Evolutionary conservation across 2,113 vertebrate species (phyloP).

Genomic region (Numida meleagris): DNA sequence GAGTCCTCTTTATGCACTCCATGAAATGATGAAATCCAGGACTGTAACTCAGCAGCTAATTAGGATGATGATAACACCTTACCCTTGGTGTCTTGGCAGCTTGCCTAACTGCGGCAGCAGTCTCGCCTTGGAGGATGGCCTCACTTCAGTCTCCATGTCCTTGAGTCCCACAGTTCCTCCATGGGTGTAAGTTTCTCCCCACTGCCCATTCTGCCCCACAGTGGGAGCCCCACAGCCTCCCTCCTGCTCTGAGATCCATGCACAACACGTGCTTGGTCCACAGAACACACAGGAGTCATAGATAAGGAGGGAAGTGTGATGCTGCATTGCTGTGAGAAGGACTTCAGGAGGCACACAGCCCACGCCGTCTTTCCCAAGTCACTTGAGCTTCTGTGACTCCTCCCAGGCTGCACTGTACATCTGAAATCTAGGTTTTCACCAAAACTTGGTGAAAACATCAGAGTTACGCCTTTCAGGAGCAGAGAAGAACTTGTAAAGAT

Average conservation of each 20-base stretch:
- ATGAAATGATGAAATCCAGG: conserved; percentile 2
- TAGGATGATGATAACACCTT: conserved; percentile 43
- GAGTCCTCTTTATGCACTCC: conserved; percentile 6
- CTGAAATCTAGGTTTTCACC: not conserved
- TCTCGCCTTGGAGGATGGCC: not conserved
- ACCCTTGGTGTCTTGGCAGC: not conserved
- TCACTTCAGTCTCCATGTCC: not conserved
- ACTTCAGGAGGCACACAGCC: not conserved
- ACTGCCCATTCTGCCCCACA: accelerated
- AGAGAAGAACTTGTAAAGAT: not conserved
- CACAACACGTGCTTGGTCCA: accelerated
- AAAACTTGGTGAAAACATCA: not conserved
- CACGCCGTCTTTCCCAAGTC: not conserved
- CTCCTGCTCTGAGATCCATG: not conserved
- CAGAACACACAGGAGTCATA: not conserved
- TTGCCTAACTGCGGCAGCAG: not conserved
- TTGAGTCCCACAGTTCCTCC: not conserved
- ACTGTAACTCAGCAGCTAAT: conserved; percentile 51
- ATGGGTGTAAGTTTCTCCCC: not conserved
- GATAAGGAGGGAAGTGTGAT: not conserved
- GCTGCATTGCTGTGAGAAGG: not conserved
- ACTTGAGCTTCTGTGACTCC: not conserved
- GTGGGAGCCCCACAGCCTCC: not conserved
- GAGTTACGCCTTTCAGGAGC: not conserved
- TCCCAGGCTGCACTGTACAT: not conserved